These are phyloP conservation scores for Eupeodes latifasciatus DNA, from an alignment of 2,888 invertebrate genomes.

Conservation along the genomic window DNA sequence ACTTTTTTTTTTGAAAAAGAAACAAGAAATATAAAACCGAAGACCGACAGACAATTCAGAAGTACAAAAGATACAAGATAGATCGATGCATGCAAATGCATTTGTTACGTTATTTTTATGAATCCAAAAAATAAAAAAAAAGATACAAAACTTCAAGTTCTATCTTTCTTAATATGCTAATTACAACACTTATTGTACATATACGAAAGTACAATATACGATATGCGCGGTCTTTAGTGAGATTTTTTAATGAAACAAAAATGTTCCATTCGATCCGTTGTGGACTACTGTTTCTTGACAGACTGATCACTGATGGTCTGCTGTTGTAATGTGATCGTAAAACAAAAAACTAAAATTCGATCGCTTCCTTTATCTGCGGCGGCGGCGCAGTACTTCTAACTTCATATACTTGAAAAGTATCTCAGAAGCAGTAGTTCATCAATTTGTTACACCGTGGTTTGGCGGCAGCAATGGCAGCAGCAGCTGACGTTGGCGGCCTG, in stretches of 20 bases:
- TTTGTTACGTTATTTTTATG: constrained; percentile 59
- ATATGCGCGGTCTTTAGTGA: constrained; percentile 41
- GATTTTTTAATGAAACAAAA: constrained; percentile 63
- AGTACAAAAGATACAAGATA: background rate
- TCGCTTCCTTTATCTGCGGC: constrained; percentile 31
- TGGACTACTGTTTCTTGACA: constrained; percentile 70
- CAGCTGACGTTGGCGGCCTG: constrained; percentile 26
- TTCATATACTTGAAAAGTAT: constrained; percentile 20
- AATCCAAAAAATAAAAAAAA: background rate
- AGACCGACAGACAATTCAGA: constrained; percentile 17
- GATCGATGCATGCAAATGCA: constrained; percentile 74
- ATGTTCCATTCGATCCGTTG: constrained; percentile 73
- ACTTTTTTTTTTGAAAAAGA: constrained; percentile 8
- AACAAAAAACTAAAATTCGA: constrained; percentile 59
- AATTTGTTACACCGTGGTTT: constrained; percentile 68
- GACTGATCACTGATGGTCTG: background rate
- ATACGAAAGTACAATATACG: background rate
- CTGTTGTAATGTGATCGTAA: constrained; percentile 48
- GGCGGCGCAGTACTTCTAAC: background rate
- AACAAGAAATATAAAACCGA: constrained; percentile 30
- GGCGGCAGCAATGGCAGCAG: too few species aligned
- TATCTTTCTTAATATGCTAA: constrained; percentile 69
- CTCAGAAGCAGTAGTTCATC: constrained; percentile 49
- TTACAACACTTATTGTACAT: constrained; percentile 35
- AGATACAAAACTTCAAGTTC: constrained; percentile 38